phyloP scores from a whole-genome alignment of 1,140 invertebrate species.

The Nephila pilipes region DNA sequence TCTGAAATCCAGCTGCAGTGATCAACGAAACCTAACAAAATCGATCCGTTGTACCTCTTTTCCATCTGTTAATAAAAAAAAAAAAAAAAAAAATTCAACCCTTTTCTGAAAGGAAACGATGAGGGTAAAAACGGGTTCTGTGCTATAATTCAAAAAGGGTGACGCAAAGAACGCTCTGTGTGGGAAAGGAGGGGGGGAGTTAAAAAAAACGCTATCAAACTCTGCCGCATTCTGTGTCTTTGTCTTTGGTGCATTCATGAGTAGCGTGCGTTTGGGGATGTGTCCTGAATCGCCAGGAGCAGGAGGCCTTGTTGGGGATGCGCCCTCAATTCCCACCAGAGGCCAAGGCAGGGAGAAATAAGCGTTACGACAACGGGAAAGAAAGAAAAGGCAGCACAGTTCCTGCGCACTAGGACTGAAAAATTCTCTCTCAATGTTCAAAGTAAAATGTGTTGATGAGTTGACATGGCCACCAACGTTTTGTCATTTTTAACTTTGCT shows the following conservation, averaged over 20 bases:
- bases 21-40: no score
- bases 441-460: constrained; percentile 13
- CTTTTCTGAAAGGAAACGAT: no score
- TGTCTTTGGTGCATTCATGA: constrained; percentile 20
- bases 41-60: no score
- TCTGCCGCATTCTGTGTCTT: not conserved
- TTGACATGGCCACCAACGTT: not conserved
- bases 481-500: not conserved
- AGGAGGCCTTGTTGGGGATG: constrained; percentile 27
- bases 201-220: no score
- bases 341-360: not conserved
- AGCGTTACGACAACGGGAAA: not conserved
- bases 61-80: no score
- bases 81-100: no score
- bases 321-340: constrained; percentile 25
- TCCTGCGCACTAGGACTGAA: not conserved
- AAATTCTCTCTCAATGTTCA: not conserved
- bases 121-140: not conserved
- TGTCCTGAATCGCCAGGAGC: not conserved
- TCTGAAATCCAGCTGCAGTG: no score
- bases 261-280: not conserved
- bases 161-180: not conserved
- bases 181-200: not conserved
- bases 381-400: not conserved
- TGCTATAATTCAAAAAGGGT: not conserved